Conservation (phyloP, 2,113 vertebrate species). For the Tragelaphus imberbis region DNA sequence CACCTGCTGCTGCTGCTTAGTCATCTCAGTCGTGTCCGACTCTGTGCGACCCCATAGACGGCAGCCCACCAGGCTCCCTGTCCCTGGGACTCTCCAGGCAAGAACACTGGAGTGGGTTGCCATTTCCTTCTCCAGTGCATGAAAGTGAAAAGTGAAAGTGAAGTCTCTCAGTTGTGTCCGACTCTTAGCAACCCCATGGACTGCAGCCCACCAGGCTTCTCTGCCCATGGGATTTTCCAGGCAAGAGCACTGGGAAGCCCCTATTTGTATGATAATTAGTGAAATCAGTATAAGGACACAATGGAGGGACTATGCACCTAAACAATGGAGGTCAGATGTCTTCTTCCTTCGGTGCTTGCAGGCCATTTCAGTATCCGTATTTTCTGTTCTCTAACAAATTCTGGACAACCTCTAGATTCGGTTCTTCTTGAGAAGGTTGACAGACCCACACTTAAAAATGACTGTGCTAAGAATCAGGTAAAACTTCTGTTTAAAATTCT, state of each 20-base stretch:
- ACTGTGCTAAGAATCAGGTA: neutral
- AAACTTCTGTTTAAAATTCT: neutral
- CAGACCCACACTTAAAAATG: neutral
- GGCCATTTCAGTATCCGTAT: neutral
- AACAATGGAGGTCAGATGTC: neutral
- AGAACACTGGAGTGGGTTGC: too few species aligned
- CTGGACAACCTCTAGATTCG: neutral
- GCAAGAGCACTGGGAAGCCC: neutral
- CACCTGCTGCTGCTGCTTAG: neutral
- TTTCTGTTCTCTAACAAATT: neutral
- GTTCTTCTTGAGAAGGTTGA: neutral
- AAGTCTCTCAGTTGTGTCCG: too few species aligned
- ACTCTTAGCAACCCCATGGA: too few species aligned
- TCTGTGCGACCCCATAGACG: too few species aligned
- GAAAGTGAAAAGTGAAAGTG: too few species aligned
- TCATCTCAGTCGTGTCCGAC: rapidly evolving
- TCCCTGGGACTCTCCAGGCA: too few species aligned
- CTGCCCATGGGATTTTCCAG: too few species aligned
- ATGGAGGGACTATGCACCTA: rapidly evolving
- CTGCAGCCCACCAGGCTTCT: too few species aligned
- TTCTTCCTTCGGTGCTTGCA: neutral
- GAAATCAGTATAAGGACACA: neutral
- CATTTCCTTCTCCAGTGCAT: too few species aligned
- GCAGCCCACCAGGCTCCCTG: too few species aligned
- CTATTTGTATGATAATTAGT: neutral